Evolutionary conservation across 1,140 invertebrate genomes (phyloP).

Genomic region (Pogonomyrmex barbatus): DNA sequence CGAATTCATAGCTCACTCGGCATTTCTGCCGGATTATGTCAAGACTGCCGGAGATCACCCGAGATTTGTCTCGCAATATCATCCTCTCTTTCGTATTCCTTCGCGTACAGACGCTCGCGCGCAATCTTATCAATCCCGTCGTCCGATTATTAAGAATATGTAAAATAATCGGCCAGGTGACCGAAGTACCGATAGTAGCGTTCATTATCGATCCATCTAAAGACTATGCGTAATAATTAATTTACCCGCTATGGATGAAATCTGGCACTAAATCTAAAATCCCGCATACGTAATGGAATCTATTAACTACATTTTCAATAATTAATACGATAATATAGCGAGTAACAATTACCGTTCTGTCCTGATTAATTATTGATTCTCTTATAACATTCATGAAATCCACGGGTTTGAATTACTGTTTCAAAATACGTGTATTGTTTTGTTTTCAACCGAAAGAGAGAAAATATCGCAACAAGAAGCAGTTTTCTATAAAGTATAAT

Average conservation of each 20-base stretch:
- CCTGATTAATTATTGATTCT: slow-evolving; percentile 21
- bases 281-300: background rate
- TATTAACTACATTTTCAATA: slow-evolving; percentile 41
- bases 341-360: slow-evolving; percentile 9
- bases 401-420: background rate
- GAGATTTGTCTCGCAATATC: slow-evolving; percentile 57
- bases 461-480: slow-evolving; percentile 22
- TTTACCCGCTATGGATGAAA: slow-evolving; percentile 19
- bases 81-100: background rate
- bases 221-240: slow-evolving; percentile 26
- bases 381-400: background rate
- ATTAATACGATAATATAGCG: slow-evolving; percentile 17
- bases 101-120: background rate
- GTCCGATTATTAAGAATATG: slow-evolving; percentile 19
- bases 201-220: background rate
- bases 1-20: slow-evolving; percentile 73
- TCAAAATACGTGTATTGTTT: background rate
- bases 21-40: slow-evolving; percentile 67
- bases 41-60: slow-evolving; percentile 34
- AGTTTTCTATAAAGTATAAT: background rate
- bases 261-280: slow-evolving; percentile 17
- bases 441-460: background rate
- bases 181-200: background rate
- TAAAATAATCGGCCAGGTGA: background rate
- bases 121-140: slow-evolving; percentile 29